A percentile compares a stretch with the other conserved stretches of the same genome.
These are phyloP conservation scores for Nomada fabriciana DNA, from an alignment of 2,888 invertebrate species.

Conservation along the genomic window DNA sequence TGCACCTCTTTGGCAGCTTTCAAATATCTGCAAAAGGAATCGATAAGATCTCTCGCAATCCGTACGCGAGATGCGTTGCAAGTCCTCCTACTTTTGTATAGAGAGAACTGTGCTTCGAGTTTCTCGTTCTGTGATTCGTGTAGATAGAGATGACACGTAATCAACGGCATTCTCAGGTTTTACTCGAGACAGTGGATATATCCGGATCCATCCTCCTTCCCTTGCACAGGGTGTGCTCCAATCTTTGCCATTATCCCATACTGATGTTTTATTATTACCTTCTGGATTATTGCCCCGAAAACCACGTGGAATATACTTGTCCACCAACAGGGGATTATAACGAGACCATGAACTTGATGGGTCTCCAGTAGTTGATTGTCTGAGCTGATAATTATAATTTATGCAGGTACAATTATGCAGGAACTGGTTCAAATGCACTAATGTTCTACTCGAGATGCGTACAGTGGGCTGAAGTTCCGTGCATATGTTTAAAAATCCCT, in stretches of 20 bases:
- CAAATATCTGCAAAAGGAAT: constrained; percentile 80
- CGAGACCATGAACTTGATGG: constrained; percentile 76
- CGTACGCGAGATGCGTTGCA: neutral
- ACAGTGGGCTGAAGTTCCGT: constrained; percentile 76
- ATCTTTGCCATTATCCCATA: constrained; percentile 90
- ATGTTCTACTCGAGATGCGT: constrained; percentile 30
- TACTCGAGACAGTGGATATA: constrained; percentile 87
- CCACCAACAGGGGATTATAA: constrained; percentile 81
- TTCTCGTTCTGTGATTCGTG: constrained; percentile 77
- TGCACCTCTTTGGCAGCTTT: constrained; percentile 85
- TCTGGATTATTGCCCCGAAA: constrained; percentile 89
- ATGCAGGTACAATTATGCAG: no score
- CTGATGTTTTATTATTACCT: constrained; percentile 85
- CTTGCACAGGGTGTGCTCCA: constrained; percentile 88
- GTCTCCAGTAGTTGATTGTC: constrained; percentile 74
- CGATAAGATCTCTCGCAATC: neutral
- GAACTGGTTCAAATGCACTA: neutral
- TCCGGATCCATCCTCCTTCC: constrained; percentile 92
- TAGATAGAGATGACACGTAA: constrained; percentile 73
- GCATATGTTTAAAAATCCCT: constrained; percentile 75
- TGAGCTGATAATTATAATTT: constrained; percentile 64
- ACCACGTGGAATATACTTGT: constrained; percentile 85
- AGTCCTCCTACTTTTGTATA: constrained; percentile 78
- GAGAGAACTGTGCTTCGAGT: constrained; percentile 78
- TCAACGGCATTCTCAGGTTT: constrained; percentile 64